Conservation (phyloP, 2,797 vertebrate genomes). For the Myripristis murdjan region DNA sequence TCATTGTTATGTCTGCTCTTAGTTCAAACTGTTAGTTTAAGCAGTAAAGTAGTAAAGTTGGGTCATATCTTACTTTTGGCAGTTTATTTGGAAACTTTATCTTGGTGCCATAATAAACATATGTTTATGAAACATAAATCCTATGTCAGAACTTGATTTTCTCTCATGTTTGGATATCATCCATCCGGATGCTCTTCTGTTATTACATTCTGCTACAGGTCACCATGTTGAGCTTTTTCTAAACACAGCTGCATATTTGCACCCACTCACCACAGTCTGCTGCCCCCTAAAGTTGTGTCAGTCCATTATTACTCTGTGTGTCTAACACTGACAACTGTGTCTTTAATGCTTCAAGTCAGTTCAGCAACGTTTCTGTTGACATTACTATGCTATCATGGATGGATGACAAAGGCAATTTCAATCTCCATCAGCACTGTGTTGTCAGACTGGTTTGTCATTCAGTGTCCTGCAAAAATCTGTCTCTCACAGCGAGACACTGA, state of each 20-base stretch:
- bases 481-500: neutral
- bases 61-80: neutral
- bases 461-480: too few species aligned
- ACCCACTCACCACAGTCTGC: too few species aligned
- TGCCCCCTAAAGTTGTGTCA: neutral
- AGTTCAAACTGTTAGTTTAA: too few species aligned
- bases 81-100: slow-evolving; percentile 16
- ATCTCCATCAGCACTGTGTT: neutral
- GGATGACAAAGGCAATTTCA: neutral
- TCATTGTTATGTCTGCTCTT: too few species aligned
- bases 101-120: slow-evolving; percentile 19
- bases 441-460: neutral
- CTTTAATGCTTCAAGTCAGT: neutral
- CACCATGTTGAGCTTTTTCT: slow-evolving; percentile 5
- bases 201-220: neutral
- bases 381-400: neutral
- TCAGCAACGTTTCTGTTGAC: neutral
- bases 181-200: neutral
- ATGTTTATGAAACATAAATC: neutral
- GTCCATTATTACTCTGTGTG: neutral
- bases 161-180: neutral
- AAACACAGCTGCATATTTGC: neutral
- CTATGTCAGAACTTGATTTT: too few species aligned
- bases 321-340: neutral
- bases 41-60: too few species aligned